Conservation (phyloP, 1,140 invertebrate species). For the Zaprionus tsacasi region DNA sequence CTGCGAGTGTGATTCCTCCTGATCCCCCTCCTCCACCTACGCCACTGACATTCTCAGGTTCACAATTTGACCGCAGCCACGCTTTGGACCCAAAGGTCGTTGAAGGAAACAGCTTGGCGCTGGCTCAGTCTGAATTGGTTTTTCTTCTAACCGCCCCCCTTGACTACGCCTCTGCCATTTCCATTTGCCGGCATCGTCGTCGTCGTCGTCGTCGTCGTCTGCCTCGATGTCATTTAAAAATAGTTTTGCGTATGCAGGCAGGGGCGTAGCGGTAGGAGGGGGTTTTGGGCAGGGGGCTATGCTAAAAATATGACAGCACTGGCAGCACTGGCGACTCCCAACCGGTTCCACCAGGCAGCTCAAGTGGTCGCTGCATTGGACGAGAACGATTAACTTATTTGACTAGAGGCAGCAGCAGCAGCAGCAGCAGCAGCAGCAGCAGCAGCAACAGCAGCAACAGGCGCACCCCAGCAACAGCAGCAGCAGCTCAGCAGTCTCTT, state of each 20-base stretch:
- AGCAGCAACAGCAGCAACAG: constrained; percentile 3
- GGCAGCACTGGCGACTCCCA: constrained; percentile 28
- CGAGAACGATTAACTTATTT: constrained; percentile 69
- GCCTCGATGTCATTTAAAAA: constrained; percentile 74
- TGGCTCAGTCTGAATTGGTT: background rate
- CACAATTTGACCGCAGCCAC: constrained; percentile 64
- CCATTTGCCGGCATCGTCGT: constrained; percentile 28
- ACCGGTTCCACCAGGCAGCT: constrained; percentile 47
- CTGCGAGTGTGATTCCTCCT: constrained; percentile 12
- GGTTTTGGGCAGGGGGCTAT: background rate
- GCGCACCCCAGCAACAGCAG: background rate
- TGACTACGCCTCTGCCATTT: background rate
- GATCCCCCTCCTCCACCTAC: no score
- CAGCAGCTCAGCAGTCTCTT: constrained; percentile 12
- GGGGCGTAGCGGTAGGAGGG: background rate
- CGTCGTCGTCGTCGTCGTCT: constrained; percentile 67
- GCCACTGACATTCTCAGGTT: constrained; percentile 18
- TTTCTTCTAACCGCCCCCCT: background rate
- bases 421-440: background rate
- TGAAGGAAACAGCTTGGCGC: constrained; percentile 21
- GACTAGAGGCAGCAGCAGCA: constrained; percentile 37
- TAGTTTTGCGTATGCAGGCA: constrained; percentile 58
- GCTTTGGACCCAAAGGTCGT: constrained; percentile 34
- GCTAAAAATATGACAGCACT: constrained; percentile 71
- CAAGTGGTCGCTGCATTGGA: constrained; percentile 26